Base-by-base conservation (phyloP, 2,797 vertebrate genomes). In the Poecilia wingei region DNA sequence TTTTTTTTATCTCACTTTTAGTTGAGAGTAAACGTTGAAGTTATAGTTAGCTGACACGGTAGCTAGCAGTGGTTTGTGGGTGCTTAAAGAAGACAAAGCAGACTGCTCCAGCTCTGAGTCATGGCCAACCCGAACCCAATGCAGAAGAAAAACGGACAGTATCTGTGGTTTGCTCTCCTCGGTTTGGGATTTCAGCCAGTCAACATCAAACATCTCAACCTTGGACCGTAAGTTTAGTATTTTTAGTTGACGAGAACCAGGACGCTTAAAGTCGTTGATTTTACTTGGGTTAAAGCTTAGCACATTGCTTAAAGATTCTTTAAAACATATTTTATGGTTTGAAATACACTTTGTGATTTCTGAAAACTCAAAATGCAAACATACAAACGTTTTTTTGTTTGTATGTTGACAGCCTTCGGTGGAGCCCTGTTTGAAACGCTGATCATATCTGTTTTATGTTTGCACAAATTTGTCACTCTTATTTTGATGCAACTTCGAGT, bases 151-250 rank as follows among this genome's bases (percentile, higher is more conserved):
- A 91, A 92, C 2, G 91, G 90, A 25, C 92, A 85, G 77, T 95
- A 96, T 72, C 83, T 98, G 3, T 98, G 97, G 97, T 94, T 95
- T 79, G 88, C 77, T 46, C 88, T 98, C 2, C 91, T 93, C 66
- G 95, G 94, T 0, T 86, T 98, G 68, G 97, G 96, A 28, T 96
- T 98, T 81, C 74, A 93, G 2, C 88, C 93, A 86, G 59, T 76
- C 31, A 94, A 82, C 75, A 76, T 79, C 1, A 89, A 89, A 6
- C 91, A 94, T 77, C 91, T 94, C 53, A 93, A 82, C 2, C 79
- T 96, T 1, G 96, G 95, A 53, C 89, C 87, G 95, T 97, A 79
- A 96, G 96, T 83, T 51, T 14, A 25, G 3, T 25, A 3, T 16
- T 45, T 10, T n/a, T 69, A 22, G 25, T n/a, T 16, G 22, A 45